Evolutionary conservation across 2,888 invertebrate species (phyloP).

Genomic region (Frankliniella fusca): DNA sequence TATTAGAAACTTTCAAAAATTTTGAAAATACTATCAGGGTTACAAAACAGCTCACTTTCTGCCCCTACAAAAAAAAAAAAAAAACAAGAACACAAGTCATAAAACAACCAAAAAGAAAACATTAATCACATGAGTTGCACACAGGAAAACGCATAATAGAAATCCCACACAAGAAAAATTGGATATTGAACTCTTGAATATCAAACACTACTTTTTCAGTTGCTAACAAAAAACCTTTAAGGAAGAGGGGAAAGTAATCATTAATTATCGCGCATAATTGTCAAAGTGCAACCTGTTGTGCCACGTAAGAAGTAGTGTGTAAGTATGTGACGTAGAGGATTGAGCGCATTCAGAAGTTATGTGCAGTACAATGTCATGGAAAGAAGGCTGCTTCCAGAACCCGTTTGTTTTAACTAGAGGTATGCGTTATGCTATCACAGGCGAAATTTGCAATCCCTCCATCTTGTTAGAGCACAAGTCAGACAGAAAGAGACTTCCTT

Average conservation of each 20-base stretch:
- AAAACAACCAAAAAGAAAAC: background rate
- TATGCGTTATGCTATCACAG: background rate
- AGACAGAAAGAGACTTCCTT: background rate
- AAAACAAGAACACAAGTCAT: conserved; percentile 9
- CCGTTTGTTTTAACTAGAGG: background rate
- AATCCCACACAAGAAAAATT: background rate
- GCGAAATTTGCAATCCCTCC: conserved; percentile 22
- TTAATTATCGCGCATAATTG: background rate
- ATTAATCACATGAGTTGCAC: background rate
- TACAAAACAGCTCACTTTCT: background rate
- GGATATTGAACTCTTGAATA: background rate
- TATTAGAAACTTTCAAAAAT: background rate
- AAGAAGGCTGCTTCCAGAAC: conserved; percentile 14
- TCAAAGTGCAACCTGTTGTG: conserved; percentile 6
- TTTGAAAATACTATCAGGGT: background rate
- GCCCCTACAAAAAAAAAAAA: conserved; percentile 11
- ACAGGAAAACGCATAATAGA: background rate
- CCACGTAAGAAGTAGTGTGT: conserved; percentile 2
- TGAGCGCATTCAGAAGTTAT: background rate
- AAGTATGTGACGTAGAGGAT: background rate
- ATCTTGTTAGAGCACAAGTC: background rate
- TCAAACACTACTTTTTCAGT: background rate
- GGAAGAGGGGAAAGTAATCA: background rate
- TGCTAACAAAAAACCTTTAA: background rate
- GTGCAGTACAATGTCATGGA: background rate